phyloP scores from a whole-genome alignment of 2,113 vertebrate species.

The Oxygymnocypris stewartii region DNA sequence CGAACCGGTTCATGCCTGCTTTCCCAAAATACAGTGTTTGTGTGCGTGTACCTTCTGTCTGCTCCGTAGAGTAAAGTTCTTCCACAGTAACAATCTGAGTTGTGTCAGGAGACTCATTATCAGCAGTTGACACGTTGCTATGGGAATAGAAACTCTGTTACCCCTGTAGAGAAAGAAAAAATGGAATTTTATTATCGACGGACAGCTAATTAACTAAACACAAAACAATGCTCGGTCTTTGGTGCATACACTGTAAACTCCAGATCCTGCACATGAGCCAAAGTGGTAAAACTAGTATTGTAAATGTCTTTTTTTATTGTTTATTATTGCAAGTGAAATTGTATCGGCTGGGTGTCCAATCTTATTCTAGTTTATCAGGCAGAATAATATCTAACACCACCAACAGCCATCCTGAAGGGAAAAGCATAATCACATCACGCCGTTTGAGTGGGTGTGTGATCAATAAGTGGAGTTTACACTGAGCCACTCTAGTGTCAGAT shows the following conservation, averaged over 20 bases:
- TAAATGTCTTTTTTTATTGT: too few relatives aligned
- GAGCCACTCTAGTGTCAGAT: neutral
- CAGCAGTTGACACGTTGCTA: slow-evolving; percentile 70
- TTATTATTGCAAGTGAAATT: neutral
- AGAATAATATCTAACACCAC: neutral
- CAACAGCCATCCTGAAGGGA: neutral
- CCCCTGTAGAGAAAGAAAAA: slow-evolving; percentile 18
- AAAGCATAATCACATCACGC: neutral
- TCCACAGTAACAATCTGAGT: slow-evolving; percentile 79
- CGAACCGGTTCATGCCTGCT: neutral
- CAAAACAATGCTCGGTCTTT: neutral
- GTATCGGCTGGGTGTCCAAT: neutral
- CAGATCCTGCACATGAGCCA: neutral
- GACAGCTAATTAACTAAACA: neutral
- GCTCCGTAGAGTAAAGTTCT: slow-evolving; percentile 80
- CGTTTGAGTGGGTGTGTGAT: neutral
- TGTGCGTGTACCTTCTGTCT: slow-evolving; percentile 76
- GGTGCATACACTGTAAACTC: neutral
- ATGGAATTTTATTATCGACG: neutral
- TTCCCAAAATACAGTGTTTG: slow-evolving; percentile 16
- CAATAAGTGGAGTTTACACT: neutral
- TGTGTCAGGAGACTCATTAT: slow-evolving; percentile 79
- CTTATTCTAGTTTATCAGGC: neutral
- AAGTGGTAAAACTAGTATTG: neutral
- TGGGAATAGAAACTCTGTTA: slow-evolving; percentile 72